Conservation (phyloP, 2,888 invertebrate genomes). For the Crocallis elinguaria region DNA sequence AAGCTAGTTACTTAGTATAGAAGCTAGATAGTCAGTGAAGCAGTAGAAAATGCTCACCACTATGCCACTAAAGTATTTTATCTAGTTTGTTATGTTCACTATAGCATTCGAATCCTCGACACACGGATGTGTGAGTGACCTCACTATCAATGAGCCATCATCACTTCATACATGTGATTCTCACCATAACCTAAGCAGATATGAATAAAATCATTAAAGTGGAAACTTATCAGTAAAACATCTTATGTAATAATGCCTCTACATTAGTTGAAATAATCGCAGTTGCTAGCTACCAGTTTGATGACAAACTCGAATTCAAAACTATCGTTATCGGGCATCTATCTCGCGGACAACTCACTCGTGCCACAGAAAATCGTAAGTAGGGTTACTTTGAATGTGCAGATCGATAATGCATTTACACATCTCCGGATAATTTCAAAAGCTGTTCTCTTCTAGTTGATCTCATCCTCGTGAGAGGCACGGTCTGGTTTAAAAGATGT, state of each 20-base stretch:
- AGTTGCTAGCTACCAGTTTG: constrained; percentile 38
- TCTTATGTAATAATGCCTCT: constrained; percentile 34
- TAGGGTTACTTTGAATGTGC: background rate
- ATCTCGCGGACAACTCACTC: constrained; percentile 73
- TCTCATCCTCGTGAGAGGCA: too few species aligned
- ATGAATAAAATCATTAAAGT: constrained; percentile 28
- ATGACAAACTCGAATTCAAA: constrained; percentile 53
- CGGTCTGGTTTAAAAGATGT: too few species aligned
- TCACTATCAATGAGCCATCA: too few species aligned
- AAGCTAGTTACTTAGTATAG: too few species aligned
- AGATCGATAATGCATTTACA: background rate
- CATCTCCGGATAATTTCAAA: too few species aligned
- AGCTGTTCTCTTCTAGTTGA: too few species aligned
- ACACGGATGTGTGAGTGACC: too few species aligned
- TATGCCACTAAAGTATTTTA: too few species aligned
- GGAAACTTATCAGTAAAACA: constrained; percentile 34
- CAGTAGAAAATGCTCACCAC: too few species aligned
- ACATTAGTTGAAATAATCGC: constrained; percentile 43
- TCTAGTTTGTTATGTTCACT: too few species aligned
- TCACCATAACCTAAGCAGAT: background rate
- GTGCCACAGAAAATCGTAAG: constrained; percentile 30
- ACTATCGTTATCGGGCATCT: constrained; percentile 58
- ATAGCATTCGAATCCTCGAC: too few species aligned
- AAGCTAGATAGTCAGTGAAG: too few species aligned
- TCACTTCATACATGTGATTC: background rate